Conservation (phyloP, 2,888 invertebrate genomes). For the Invenusta paracnida region DNA sequence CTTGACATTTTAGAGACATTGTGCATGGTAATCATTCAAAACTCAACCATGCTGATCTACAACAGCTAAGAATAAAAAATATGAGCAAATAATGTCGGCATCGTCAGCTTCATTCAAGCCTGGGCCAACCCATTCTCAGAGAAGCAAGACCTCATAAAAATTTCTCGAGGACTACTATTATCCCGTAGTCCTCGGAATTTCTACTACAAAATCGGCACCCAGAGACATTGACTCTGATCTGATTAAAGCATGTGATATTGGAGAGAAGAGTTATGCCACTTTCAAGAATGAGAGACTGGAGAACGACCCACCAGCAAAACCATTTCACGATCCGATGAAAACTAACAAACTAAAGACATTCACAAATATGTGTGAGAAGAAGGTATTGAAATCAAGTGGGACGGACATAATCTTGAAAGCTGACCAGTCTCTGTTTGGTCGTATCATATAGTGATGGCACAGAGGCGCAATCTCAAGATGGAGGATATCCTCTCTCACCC, state of each 20-base stretch:
- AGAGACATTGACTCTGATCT: conserved; percentile 41
- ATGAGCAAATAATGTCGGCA: conserved; percentile 44
- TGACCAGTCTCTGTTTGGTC: too few species aligned
- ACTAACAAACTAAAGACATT: conserved; percentile 46
- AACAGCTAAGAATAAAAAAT: conserved; percentile 41
- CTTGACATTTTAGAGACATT: background rate
- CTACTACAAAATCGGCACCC: conserved; percentile 35
- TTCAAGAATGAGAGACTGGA: conserved; percentile 46
- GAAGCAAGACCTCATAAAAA: conserved; percentile 39
- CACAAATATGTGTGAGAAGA: conserved; percentile 28
- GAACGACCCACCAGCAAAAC: conserved; percentile 36
- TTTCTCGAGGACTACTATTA: too few species aligned
- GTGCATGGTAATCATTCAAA: conserved; percentile 20
- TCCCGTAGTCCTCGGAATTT: too few species aligned
- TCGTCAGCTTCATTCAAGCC: background rate
- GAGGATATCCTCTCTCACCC: conserved; percentile 45
- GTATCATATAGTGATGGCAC: conserved; percentile 45
- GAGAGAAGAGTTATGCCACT: conserved; percentile 42
- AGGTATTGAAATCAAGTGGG: background rate
- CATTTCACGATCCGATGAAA: conserved; percentile 47
- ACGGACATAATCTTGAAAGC: conserved; percentile 41
- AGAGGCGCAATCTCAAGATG: conserved; percentile 41
- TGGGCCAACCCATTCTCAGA: conserved; percentile 38
- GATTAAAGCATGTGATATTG: conserved; percentile 43
- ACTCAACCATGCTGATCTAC: conserved; percentile 40